Evolutionary conservation across 2,888 invertebrate genomes (phyloP).

Genomic region (Lottia gigantea): DNA sequence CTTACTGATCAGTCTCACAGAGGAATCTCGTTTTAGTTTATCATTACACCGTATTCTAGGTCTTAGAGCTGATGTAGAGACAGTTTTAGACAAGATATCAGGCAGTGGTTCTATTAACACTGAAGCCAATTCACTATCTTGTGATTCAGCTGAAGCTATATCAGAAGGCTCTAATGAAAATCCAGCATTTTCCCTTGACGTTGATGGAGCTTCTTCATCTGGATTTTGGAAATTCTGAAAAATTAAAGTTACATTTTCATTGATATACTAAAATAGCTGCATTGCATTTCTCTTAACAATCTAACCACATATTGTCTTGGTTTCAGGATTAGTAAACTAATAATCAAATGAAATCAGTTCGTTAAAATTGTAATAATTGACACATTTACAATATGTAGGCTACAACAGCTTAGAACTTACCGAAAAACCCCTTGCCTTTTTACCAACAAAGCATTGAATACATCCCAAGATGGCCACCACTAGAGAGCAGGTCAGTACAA

Average conservation of each 20-base stretch:
- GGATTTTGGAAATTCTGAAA: conserved; percentile 7
- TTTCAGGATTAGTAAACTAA: no score
- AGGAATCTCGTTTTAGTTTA: conserved; percentile 41
- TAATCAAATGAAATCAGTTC: no score
- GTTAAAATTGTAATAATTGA: no score
- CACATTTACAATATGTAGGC: no score
- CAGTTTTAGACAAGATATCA: conserved; percentile 53
- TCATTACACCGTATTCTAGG: conserved; percentile 51
- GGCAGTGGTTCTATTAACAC: conserved; percentile 62
- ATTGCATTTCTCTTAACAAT: no score
- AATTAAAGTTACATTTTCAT: background rate
- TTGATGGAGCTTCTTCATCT: background rate
- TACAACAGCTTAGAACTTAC: conserved; percentile 9
- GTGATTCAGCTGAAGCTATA: background rate
- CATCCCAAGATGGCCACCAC: conserved; percentile 28
- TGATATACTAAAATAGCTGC: no score
- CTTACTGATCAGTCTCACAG: conserved; percentile 52
- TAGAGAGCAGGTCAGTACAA: conserved; percentile 19
- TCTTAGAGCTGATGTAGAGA: conserved; percentile 43
- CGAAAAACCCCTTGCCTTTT: conserved; percentile 24
- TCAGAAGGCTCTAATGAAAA: conserved; percentile 11
- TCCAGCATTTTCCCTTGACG: background rate
- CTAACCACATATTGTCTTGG: no score
- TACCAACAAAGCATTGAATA: conserved; percentile 26
- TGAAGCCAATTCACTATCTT: conserved; percentile 12